Base-by-base conservation (phyloP, 2,888 invertebrate genomes). In the Unio delphinus region DNA sequence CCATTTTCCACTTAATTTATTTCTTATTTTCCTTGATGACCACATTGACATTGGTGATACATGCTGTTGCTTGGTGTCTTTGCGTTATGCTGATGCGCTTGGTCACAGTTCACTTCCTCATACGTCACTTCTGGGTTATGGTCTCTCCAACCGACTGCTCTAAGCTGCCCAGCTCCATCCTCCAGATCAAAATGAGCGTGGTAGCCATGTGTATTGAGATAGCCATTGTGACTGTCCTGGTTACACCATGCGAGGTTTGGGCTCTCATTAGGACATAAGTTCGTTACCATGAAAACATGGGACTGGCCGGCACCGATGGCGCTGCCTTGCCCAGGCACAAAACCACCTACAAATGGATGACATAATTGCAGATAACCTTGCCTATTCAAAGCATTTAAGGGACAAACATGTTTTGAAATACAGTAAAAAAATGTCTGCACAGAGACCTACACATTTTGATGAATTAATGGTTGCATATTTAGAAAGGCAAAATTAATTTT, bases 181-280 rank as follows among this genome's bases (percentile, higher is more conserved):
- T 81, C 80, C 11, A 82, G 68, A 30, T 82, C 82, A 67, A 82
- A 81, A 63, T 82, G 82, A 18, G 63, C 67, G 1, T 68, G 74
- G 60, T 82, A 81, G 3, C 79, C 81, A 54, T 74, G 74, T 26
- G 71, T 70, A 59, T 79, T 81, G 1, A n/a, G 20, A 58, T 73
- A 69, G 8, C 73, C 67, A 28, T 72, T 70, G 4, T 71, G 70
- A 6, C 23, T 26, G 0, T 74, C 55, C 56, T 84, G 83, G 6
- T 73, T 80, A 61, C 86, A 84, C 84, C 86, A 84, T 17, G 76
- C 67, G n/a, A 75, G 67, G 63, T 86, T 86, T 3, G 80, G 80
- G 1, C 66, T 78, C 17, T 65, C 72, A 26, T 76, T 75, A 2
- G 84, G 84, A 70, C 84, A 86, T 28, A 81, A 66, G 65, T 86